phyloP scores from a whole-genome alignment of 2,113 vertebrate species.

The Channa maculata region DNA sequence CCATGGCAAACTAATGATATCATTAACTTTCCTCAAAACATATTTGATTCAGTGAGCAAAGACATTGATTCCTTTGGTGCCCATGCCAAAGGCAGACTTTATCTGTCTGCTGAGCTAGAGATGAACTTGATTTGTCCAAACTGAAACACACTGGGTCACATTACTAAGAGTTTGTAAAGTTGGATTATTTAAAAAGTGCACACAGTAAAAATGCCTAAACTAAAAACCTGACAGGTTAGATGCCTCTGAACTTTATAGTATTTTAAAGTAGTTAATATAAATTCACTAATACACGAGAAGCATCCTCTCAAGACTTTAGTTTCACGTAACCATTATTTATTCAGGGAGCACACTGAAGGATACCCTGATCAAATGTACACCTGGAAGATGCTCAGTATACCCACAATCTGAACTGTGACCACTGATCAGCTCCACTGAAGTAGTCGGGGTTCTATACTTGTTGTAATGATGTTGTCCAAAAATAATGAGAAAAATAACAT shows the following conservation, averaged over 20 bases:
- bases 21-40: slow-evolving; percentile 34
- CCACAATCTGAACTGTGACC: background rate
- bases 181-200: background rate
- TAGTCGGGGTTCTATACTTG: too few species aligned
- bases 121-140: background rate
- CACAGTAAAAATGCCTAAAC: background rate
- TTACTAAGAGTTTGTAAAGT: background rate
- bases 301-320: background rate
- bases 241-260: background rate
- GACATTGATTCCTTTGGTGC: slow-evolving; percentile 14
- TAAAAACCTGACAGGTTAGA: background rate
- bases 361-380: too few species aligned
- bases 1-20: slow-evolving; percentile 17
- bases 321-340: too few species aligned
- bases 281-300: background rate
- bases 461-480: too few species aligned
- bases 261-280: background rate
- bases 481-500: too few species aligned
- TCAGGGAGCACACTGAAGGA: too few species aligned
- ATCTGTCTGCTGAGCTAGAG: slow-evolving; percentile 12
- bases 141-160: background rate
- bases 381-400: too few species aligned
- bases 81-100: background rate
- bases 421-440: too few species aligned
- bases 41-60: slow-evolving; percentile 31